Conservation (phyloP, 2,888 invertebrate species). For the Acrobasis suavella region DNA sequence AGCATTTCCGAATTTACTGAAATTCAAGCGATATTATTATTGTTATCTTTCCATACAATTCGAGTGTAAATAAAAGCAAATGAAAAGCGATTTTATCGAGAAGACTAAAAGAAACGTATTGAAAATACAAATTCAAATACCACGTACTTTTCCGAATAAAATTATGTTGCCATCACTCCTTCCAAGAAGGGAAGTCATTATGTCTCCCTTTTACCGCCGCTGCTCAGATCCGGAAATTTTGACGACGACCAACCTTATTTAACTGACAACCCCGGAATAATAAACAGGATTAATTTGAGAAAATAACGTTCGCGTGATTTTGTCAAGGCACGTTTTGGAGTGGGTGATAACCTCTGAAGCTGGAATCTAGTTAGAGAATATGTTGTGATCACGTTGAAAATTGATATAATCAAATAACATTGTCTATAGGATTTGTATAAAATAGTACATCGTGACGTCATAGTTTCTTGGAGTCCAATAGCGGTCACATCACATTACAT, state of each 20-base stretch:
- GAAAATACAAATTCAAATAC: neutral
- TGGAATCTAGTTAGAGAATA: too few species aligned
- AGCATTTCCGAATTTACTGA: too few species aligned
- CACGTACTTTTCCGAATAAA: conserved; percentile 1
- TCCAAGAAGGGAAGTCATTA: conserved; percentile 8
- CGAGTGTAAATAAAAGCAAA: neutral
- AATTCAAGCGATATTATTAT: too few species aligned
- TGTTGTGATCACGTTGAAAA: too few species aligned
- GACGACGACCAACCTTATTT: conserved; percentile 11
- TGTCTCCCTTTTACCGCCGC: conserved; percentile 13
- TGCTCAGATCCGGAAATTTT: conserved; percentile 2
- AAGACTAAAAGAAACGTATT: neutral
- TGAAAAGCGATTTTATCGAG: neutral
- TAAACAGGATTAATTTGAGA: conserved; percentile 18
- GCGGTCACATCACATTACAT: too few species aligned
- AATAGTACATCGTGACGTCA: too few species aligned
- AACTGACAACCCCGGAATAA: conserved; percentile 12
- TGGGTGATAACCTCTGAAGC: too few species aligned
- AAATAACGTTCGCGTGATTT: conserved; percentile 2
- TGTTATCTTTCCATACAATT: neutral
- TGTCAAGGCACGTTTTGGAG: neutral
- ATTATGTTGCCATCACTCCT: conserved; percentile 19
- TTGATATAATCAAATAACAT: too few species aligned
- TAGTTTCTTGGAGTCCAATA: too few species aligned
- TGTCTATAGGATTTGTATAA: too few species aligned